Percentiles rank a stretch among this genome's conserved stretches.
Conservation (phyloP, 2,888 invertebrate species). For the Gnatocerus cornutus region DNA sequence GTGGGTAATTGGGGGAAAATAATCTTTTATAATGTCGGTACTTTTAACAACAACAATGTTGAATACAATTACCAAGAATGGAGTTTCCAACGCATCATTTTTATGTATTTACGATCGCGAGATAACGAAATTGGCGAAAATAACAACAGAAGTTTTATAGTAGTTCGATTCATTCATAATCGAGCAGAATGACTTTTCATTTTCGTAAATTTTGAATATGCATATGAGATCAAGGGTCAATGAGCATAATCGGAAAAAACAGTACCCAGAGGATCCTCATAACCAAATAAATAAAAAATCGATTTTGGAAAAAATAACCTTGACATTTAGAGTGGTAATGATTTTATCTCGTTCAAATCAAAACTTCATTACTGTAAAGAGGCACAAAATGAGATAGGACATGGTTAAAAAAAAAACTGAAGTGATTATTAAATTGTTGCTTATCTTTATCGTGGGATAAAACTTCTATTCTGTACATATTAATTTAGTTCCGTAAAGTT, state of each 20-base stretch:
- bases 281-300: slow-evolving; percentile 15
- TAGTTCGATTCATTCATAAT: no score
- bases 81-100: no score
- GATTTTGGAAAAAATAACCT: slow-evolving; percentile 1
- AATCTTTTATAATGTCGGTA: not conserved
- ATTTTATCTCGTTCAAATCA: not conserved
- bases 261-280: slow-evolving; percentile 17
- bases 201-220: not conserved
- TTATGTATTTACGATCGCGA: no score
- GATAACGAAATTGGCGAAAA: no score
- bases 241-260: slow-evolving; percentile 2
- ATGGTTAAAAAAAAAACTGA: not conserved
- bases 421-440: not conserved
- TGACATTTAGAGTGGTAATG: slow-evolving; percentile 2
- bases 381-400: not conserved
- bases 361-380: no score
- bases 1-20: slow-evolving; percentile 15
- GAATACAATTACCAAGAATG: not conserved
- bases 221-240: slow-evolving; percentile 14
- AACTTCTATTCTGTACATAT: not conserved
- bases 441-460: not conserved
- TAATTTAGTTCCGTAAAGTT: no score
- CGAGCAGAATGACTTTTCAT: no score
- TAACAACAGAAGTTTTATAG: no score
- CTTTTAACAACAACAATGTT: not conserved